These are phyloP conservation scores for Antennarius maculatus DNA, from an alignment of 2,797 vertebrate genomes.

Conservation along the genomic window DNA sequence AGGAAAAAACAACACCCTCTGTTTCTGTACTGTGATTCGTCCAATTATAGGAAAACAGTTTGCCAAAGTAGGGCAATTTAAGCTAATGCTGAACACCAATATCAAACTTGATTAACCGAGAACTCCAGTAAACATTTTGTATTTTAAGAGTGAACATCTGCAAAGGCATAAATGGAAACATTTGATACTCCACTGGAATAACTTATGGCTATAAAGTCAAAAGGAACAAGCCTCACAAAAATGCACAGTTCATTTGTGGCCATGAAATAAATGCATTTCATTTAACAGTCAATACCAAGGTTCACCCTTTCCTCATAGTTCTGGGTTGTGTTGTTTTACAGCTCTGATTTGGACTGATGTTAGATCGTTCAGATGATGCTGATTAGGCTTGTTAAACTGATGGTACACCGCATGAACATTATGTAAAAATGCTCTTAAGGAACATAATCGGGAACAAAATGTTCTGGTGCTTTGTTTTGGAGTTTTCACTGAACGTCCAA, in stretches of 20 bases:
- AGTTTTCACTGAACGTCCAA: conserved; percentile 4
- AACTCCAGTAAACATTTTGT: conserved; percentile 16
- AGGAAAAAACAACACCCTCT: conserved; percentile 27
- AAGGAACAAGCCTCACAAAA: neutral
- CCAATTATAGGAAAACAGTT: conserved; percentile 12
- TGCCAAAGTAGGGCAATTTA: conserved; percentile 26
- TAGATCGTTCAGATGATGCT: too few relatives aligned
- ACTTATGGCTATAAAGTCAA: conserved; percentile 13
- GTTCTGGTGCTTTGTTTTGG: neutral
- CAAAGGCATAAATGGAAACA: conserved; percentile 31
- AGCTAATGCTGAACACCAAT: conserved; percentile 22
- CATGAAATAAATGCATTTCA: neutral
- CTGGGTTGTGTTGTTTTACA: conserved; percentile 6
- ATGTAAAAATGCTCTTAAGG: neutral
- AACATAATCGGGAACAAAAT: conserved; percentile 1
- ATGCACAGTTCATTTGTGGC: neutral
- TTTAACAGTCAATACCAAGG: neutral
- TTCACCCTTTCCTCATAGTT: neutral
- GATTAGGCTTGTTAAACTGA: too few relatives aligned
- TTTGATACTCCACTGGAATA: neutral
- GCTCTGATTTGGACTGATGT: neutral
- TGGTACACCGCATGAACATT: neutral
- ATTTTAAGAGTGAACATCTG: conserved; percentile 36
- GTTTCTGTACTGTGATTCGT: conserved; percentile 23
- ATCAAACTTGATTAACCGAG: conserved; percentile 14